Base-by-base conservation (phyloP, 2,888 invertebrate genomes). In the Psococerastis gibbosa region DNA sequence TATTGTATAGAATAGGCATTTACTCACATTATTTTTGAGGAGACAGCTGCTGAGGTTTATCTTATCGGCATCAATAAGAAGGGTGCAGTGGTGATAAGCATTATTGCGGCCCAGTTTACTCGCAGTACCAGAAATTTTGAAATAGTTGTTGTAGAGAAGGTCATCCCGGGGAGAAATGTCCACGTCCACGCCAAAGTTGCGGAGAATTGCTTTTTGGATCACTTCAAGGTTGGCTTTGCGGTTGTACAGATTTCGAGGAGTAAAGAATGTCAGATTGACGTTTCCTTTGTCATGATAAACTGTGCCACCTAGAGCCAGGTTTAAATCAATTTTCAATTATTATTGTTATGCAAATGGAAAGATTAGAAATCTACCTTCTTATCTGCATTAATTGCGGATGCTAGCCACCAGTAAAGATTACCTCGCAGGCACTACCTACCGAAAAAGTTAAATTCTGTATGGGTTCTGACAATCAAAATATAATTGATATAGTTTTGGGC, bases 71-170 rank as follows among this genome's bases (percentile, higher is more conserved):
- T 84, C 75, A 48, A 94, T 82, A 59, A 95, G 69, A 51, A 98
- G 70, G 3, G 97, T 97, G 63, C 92, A 92, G 62, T 97, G 97
- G 60, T 98, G 97, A 66, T 97, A 98, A n/a, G 88, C 83, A 56
- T 80, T 79, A 8, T 78, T 71, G 50, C 78, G 71, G 46, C 88
- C 88, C 46, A 95, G 66, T 65, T 91, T 91, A 1, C 94, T 82
- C 41, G 97, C 94, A 42, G 92, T 92, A 52, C 94, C 97, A 53
- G 95, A 95, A 74, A 82, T 81, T 71, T 82, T 82, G 53, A 71
- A 73, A 60, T 75, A 73, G 44, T 78, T 75, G 59, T 80, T 70
- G 47, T 92, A 66, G 46, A 85, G 66, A 53, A 97, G 76, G 62
- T 95, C 94, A 58, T 94, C 84, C 48, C 91, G 73, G 46, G 75